These are phyloP conservation scores for Dryobotodes eremita DNA, from an alignment of 2,888 invertebrate species.

Conservation along the genomic window DNA sequence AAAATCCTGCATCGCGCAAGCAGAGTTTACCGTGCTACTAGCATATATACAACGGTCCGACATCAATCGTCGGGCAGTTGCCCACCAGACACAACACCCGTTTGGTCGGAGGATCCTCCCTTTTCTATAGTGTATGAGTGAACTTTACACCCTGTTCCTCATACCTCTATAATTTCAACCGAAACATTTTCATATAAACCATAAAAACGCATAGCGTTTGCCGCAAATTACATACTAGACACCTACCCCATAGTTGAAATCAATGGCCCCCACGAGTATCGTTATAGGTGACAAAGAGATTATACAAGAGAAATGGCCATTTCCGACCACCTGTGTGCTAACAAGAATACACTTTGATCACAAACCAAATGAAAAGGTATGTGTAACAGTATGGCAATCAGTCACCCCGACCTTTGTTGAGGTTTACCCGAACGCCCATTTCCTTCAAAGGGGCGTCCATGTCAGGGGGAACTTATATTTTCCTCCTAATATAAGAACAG, in stretches of 20 bases:
- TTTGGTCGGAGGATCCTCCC: too few relatives aligned
- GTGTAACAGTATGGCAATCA: slow-evolving; percentile 43
- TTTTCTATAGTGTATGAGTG: too few relatives aligned
- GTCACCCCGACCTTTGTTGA: slow-evolving; percentile 48
- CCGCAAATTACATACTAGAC: background rate
- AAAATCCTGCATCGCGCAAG: too few relatives aligned
- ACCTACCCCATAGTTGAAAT: background rate
- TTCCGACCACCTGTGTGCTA: slow-evolving; percentile 40
- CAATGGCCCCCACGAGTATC: slow-evolving; percentile 7
- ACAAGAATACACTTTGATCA: slow-evolving; percentile 41
- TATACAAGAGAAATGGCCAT: slow-evolving; percentile 17
- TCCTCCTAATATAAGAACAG: slow-evolving; percentile 30
- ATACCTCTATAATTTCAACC: too few relatives aligned
- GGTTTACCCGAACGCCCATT: slow-evolving; percentile 41
- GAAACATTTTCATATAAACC: background rate
- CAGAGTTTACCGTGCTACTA: too few relatives aligned
- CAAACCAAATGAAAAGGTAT: slow-evolving; percentile 35
- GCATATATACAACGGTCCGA: too few relatives aligned
- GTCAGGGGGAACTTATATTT: slow-evolving; percentile 32
- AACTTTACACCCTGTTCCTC: too few relatives aligned
- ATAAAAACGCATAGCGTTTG: background rate
- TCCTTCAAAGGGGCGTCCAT: slow-evolving; percentile 13
- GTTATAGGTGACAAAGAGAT: slow-evolving; percentile 34
- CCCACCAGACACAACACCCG: too few relatives aligned
- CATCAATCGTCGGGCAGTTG: too few relatives aligned